Conservation (phyloP, 2,113 vertebrate species). For the Centropus unirufus region DNA sequence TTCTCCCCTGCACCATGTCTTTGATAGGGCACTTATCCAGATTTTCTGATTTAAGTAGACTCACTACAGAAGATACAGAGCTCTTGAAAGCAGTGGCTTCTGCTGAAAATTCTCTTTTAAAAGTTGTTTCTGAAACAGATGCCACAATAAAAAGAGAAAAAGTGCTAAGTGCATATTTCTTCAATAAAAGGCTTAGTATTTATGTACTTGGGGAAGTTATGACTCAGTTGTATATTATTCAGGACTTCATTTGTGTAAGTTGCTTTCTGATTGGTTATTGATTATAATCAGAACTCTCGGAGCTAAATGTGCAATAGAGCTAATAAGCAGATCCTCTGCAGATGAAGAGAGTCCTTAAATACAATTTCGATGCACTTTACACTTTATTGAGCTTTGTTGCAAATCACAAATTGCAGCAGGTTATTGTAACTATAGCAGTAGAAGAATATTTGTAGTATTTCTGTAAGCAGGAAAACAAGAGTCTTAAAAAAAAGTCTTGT, state of each 20-base stretch:
- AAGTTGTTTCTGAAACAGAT: conserved; percentile 31
- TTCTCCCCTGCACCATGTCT: background rate
- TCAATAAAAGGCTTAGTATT: conserved; percentile 8
- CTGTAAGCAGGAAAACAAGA: background rate
- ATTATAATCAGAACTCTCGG: conserved; percentile 56
- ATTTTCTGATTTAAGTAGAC: conserved; percentile 26
- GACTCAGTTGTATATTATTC: conserved; percentile 45
- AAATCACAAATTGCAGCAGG: conserved; percentile 31
- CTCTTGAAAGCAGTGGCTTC: background rate
- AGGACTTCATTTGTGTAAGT: conserved; percentile 55
- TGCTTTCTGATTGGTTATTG: conserved; percentile 56
- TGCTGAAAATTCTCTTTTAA: background rate
- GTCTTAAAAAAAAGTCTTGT: background rate
- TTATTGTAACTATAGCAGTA: background rate
- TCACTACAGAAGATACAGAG: background rate
- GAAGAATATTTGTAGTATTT: background rate
- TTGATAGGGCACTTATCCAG: background rate
- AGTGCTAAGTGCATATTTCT: conserved; percentile 35
- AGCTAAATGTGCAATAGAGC: conserved; percentile 43
- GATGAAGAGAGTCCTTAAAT: conserved; percentile 23
- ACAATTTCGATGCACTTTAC: conserved; percentile 35
- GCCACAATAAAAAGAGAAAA: conserved; percentile 20
- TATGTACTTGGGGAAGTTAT: conserved; percentile 38
- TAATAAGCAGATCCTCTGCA: conserved; percentile 21
- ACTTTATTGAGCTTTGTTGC: conserved; percentile 50